These are phyloP conservation scores for Mormyrus lacerda DNA, from an alignment of 2,113 vertebrate species.

Conservation along the genomic window DNA sequence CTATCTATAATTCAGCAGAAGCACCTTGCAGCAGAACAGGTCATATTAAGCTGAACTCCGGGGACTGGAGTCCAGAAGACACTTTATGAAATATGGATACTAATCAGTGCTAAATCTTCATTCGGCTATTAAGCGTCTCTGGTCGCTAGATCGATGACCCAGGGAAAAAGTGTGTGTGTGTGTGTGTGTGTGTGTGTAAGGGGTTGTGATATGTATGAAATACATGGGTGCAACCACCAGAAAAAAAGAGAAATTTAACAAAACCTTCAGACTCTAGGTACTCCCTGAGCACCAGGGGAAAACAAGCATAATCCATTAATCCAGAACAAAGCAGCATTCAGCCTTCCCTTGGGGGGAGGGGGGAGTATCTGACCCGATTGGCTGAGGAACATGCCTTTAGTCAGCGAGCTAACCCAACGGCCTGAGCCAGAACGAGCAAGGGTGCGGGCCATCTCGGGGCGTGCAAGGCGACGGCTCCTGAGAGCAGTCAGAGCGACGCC, in stretches of 20 bases:
- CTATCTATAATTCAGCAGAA: slow-evolving; percentile 5
- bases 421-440: neutral
- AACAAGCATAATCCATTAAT: slow-evolving; percentile 10
- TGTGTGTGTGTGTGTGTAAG: neutral
- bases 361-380: neutral
- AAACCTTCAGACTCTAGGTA: neutral
- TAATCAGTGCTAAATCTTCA: neutral
- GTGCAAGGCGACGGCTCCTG: neutral
- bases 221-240: neutral
- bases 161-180: neutral
- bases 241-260: neutral
- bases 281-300: neutral
- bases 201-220: neutral
- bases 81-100: neutral
- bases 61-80: neutral
- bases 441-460: neutral
- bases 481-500: neutral
- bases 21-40: neutral
- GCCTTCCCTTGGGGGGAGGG: neutral
- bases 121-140: neutral
- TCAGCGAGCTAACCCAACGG: neutral
- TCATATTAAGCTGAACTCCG: neutral
- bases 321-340: neutral
- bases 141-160: neutral
- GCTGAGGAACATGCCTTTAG: neutral